phyloP scores from a whole-genome alignment of 2,113 vertebrate genomes.

The Heterotilapia buettikoferi region DNA sequence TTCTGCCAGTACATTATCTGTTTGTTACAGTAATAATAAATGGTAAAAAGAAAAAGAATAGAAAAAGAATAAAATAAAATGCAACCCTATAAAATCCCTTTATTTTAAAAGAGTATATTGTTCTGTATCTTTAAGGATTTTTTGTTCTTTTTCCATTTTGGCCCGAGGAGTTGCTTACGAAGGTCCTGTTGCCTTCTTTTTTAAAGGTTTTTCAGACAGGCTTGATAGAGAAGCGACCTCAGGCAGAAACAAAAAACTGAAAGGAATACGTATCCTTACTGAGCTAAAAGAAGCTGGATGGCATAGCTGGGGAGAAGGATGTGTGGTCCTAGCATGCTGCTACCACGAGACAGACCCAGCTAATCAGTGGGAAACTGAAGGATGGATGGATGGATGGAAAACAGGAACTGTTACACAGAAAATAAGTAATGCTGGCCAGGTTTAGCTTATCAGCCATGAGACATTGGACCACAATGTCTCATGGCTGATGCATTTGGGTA shows the following conservation, averaged over 20 bases:
- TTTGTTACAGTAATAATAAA: background rate
- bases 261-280: background rate
- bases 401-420: background rate
- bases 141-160: background rate
- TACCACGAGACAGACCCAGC: background rate
- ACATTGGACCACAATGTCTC: constrained; percentile 24
- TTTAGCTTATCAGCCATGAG: constrained; percentile 37
- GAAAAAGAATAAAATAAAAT: background rate
- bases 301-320: background rate
- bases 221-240: background rate
- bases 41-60: background rate
- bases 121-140: background rate
- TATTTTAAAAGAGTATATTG: background rate
- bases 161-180: background rate
- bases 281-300: background rate
- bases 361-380: constrained; percentile 15
- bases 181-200: background rate
- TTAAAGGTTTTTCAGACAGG: background rate
- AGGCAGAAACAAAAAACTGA: background rate
- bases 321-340: background rate
- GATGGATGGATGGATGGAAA: background rate
- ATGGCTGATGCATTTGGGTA: constrained; percentile 23
- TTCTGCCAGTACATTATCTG: background rate
- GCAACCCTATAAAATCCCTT: background rate
- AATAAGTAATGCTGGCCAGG: constrained; percentile 1